Evolutionary conservation across 2,113 vertebrate genomes (phyloP).

Genomic region (Cacatua alba): DNA sequence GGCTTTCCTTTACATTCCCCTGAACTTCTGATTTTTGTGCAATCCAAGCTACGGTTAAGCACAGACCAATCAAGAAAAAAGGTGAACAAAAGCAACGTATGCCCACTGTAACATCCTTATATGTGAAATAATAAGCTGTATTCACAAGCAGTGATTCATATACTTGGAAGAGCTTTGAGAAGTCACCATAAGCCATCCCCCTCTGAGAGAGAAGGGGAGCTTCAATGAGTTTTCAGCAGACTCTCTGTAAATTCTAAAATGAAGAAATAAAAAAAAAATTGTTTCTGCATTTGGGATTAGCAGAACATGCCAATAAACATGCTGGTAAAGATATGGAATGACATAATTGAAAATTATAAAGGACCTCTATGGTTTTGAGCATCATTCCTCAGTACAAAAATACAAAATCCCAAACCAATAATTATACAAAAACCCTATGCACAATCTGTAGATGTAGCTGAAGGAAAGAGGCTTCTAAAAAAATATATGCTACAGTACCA

Average conservation of each 20-base stretch:
- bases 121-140: not conserved
- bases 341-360: not conserved
- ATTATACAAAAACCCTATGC: rapidly evolving
- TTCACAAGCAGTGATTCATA: not conserved
- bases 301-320: not conserved
- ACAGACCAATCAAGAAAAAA: not conserved
- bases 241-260: not conserved
- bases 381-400: not conserved
- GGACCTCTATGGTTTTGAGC: not conserved
- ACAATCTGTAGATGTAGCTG: not conserved
- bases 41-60: not conserved
- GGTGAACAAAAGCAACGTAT: not conserved
- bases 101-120: not conserved
- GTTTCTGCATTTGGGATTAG: not conserved
- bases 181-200: not conserved
- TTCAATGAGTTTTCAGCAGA: not conserved
- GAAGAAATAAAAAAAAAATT: not conserved
- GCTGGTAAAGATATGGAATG: not conserved
- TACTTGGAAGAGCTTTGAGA: not conserved
- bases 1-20: not conserved
- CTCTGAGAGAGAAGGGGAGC: not conserved
- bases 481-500: not conserved
- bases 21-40: not conserved
- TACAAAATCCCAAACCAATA: not conserved
- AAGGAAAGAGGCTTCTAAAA: not conserved